These are phyloP conservation scores for Drosophila stalkeri DNA, from an alignment of 2,888 invertebrate genomes.

Conservation along the genomic window DNA sequence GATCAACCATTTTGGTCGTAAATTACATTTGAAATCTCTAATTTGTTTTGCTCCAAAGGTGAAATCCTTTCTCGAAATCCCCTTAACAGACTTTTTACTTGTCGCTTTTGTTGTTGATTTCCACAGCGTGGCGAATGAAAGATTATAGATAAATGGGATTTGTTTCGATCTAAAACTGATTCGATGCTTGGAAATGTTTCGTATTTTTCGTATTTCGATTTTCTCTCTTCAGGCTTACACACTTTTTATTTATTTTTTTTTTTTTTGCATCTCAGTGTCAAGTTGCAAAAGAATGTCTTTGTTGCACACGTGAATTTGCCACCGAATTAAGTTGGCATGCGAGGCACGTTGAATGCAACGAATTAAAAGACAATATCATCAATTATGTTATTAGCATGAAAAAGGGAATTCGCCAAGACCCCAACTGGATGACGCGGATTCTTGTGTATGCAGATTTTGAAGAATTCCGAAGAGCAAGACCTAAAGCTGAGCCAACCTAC, in stretches of 20 bases:
- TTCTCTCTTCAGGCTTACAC: background rate
- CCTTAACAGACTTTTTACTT: conserved; percentile 47
- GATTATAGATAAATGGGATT: conserved; percentile 36
- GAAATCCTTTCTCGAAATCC: conserved; percentile 75
- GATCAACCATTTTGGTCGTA: conserved; percentile 82
- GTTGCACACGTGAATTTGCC: conserved; percentile 34
- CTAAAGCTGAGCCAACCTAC: conserved; percentile 25
- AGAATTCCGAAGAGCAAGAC: conserved; percentile 45
- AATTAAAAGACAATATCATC: conserved; percentile 85
- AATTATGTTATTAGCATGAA: conserved; percentile 83
- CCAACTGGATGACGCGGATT: conserved; percentile 41
- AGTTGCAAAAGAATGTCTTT: conserved; percentile 28
- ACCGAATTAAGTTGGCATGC: conserved; percentile 62
- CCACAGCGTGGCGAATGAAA: conserved; percentile 33
- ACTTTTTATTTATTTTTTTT: background rate
- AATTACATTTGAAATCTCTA: conserved; percentile 83
- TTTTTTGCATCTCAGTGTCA: conserved; percentile 27
- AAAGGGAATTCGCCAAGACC: conserved; percentile 55
- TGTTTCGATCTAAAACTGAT: conserved; percentile 27
- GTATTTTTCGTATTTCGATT: too few species aligned
- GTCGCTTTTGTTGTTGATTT: conserved; percentile 45
- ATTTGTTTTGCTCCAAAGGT: conserved; percentile 81
- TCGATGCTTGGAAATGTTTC: conserved; percentile 3
- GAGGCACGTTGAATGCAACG: conserved; percentile 75
- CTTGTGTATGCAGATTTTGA: conserved; percentile 44